phyloP scores from a whole-genome alignment of 2,797 vertebrate species.

The Phrynocephalus forsythii region DNA sequence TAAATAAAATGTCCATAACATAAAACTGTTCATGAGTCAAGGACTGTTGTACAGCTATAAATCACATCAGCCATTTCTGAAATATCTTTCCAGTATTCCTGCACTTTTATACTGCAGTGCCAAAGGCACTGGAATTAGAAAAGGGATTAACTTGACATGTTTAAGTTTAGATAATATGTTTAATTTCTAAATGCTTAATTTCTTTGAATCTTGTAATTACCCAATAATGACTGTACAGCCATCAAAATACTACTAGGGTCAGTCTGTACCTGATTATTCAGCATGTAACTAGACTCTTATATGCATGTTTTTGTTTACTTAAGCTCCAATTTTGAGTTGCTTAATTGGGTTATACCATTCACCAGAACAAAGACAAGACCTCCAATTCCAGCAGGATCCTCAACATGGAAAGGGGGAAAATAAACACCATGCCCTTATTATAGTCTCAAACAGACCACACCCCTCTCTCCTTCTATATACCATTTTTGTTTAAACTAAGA shows the following conservation, averaged over 20 bases:
- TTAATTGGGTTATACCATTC: background rate
- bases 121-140: too few relatives aligned
- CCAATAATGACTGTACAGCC: background rate
- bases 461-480: too few relatives aligned
- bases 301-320: background rate
- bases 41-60: background rate
- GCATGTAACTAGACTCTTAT: background rate
- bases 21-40: background rate
- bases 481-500: too few relatives aligned
- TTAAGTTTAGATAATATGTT: background rate
- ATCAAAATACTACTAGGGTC: background rate
- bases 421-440: background rate
- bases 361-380: background rate
- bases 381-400: background rate
- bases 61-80: background rate
- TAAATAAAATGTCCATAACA: background rate
- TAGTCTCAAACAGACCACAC: too few relatives aligned
- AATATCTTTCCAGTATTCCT: background rate
- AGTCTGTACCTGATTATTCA: background rate
- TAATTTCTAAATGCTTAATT: too few relatives aligned
- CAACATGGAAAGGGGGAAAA: too few relatives aligned
- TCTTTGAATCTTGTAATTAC: background rate
- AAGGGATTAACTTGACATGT: background rate
- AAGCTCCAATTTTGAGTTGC: background rate
- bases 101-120: background rate